A percentile compares a stretch with the other conserved stretches of the same genome.
phyloP scores from a whole-genome alignment of 2,797 vertebrate genomes.

The Gila robusta region DNA sequence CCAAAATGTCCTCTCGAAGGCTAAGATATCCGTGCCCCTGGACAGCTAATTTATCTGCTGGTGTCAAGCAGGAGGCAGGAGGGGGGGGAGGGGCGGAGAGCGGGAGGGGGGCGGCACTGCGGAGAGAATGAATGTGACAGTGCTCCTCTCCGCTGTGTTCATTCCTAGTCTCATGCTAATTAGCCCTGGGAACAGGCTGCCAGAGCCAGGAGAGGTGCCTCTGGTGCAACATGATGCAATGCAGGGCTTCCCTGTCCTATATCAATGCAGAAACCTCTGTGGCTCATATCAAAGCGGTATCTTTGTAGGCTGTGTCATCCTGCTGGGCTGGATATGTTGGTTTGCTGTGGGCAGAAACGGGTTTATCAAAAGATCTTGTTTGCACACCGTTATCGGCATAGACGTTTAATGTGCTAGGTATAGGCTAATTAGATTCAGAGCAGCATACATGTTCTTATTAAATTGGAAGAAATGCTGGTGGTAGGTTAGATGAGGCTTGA shows the following conservation, averaged over 20 bases:
- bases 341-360: conserved; percentile 19
- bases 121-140: conserved; percentile 62
- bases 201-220: conserved; percentile 39
- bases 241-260: conserved; percentile 59
- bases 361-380: conserved; percentile 40
- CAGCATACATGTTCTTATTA: background rate
- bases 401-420: conserved; percentile 3
- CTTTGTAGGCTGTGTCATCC: conserved; percentile 26
- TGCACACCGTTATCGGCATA: conserved; percentile 6
- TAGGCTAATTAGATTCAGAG: conserved; percentile 19
- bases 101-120: conserved; percentile 42
- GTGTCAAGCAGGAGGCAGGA: conserved; percentile 68
- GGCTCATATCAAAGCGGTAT: conserved; percentile 46
- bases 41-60: conserved; percentile 72
- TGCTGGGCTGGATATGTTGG: conserved; percentile 35
- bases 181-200: conserved; percentile 67
- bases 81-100: conserved; percentile 65
- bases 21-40: conserved; percentile 65
- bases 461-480: background rate
- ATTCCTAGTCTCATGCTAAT: conserved; percentile 76
- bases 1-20: conserved; percentile 59
- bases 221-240: conserved; percentile 53
- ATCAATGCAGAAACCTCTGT: conserved; percentile 38
- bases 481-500: background rate
- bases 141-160: conserved; percentile 45